Percentiles rank a stretch among this genome's conserved stretches.
These are phyloP conservation scores for Campylomormyrus tamandua DNA, from an alignment of 2,113 vertebrate species.

Conservation along the genomic window DNA sequence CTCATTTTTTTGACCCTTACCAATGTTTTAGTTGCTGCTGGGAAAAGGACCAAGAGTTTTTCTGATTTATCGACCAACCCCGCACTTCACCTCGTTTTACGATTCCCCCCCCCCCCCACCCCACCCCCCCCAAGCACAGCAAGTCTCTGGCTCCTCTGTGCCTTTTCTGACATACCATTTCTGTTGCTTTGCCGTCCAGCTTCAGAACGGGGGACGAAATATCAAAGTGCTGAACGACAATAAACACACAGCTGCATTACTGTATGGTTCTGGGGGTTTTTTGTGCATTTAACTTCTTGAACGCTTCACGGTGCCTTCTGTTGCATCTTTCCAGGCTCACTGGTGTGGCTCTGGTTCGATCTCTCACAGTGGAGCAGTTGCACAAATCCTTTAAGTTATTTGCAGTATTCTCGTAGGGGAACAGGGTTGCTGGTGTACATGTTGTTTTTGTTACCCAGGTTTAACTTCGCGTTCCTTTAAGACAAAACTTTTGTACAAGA, in stretches of 20 bases:
- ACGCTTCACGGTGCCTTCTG: constrained; percentile 96
- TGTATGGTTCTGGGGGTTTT: constrained; percentile 63
- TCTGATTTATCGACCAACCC: constrained; percentile 61
- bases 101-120: constrained; percentile 13
- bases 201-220: constrained; percentile 50
- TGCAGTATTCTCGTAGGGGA: constrained; percentile 76
- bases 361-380: constrained; percentile 66
- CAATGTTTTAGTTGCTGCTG: constrained; percentile 53
- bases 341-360: constrained; percentile 71
- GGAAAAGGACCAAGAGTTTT: constrained; percentile 64
- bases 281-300: constrained; percentile 49
- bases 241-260: constrained; percentile 81
- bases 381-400: constrained; percentile 59
- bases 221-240: constrained; percentile 43
- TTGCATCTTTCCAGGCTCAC: constrained; percentile 86
- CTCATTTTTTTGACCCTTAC: constrained; percentile 57
- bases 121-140: constrained; percentile 26
- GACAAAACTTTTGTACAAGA: constrained; percentile 51
- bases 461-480: background rate
- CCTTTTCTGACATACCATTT: constrained; percentile 34
- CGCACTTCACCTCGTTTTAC: constrained; percentile 57
- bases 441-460: constrained; percentile 45
- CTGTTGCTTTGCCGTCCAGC: constrained; percentile 54
- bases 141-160: constrained; percentile 35
- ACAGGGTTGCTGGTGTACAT: constrained; percentile 57